phyloP scores from a whole-genome alignment of 2,113 vertebrate genomes.

The Poeciliopsis turrubarensis region DNA sequence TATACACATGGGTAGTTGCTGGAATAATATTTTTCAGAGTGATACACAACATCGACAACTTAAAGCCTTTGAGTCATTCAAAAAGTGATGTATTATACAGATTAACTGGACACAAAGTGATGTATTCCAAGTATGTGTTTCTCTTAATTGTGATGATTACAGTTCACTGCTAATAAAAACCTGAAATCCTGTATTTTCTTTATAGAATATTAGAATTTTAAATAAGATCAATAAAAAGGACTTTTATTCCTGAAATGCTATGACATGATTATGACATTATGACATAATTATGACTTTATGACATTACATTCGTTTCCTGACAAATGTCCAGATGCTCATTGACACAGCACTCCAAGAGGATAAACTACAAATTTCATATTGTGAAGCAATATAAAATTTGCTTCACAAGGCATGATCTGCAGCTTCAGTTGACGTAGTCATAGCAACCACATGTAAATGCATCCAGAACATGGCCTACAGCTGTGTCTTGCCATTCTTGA shows the following conservation, averaged over 20 bases:
- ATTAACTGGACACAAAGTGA: not conserved
- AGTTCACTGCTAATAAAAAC: not conserved
- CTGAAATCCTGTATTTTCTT: not conserved
- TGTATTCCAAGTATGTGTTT: not conserved
- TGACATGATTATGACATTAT: not conserved
- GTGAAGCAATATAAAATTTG: not conserved
- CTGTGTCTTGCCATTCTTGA: not conserved
- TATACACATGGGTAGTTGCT: constrained; percentile 52
- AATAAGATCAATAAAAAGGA: not conserved
- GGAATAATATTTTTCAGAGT: constrained; percentile 34
- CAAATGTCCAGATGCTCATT: too few relatives aligned
- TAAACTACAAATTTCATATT: not conserved
- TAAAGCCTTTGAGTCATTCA: not conserved
- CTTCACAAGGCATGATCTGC: not conserved
- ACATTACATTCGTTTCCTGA: not conserved
- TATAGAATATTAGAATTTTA: not conserved
- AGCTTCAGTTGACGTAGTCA: not conserved
- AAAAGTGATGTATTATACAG: not conserved
- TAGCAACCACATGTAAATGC: not conserved
- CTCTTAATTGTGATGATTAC: not conserved
- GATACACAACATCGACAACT: not conserved
- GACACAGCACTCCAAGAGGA: too few relatives aligned
- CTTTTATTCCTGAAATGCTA: not conserved
- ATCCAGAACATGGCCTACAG: not conserved
- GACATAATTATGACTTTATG: not conserved